These are phyloP conservation scores for Drosophila fungiperda DNA, from an alignment of 2,888 invertebrate species.

Conservation along the genomic window DNA sequence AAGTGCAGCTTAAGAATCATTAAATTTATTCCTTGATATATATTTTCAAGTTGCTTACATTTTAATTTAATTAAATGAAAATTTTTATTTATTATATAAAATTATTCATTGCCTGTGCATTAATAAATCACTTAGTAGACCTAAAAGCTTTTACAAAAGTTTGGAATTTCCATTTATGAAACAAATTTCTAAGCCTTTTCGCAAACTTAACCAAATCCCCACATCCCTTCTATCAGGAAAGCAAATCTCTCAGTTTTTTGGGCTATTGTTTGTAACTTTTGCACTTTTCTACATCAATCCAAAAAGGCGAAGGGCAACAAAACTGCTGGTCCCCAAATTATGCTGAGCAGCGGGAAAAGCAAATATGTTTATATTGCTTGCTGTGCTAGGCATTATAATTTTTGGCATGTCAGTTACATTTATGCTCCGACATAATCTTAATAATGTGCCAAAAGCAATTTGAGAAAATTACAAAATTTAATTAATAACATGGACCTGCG, in stretches of 20 bases:
- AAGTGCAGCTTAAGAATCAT: not conserved
- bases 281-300: constrained; percentile 45
- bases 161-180: constrained; percentile 16
- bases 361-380: constrained; percentile 32
- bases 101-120: not conserved
- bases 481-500: constrained; percentile 12
- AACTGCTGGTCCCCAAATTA: constrained; percentile 10
- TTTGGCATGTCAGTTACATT: constrained; percentile 26
- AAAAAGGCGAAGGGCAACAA: constrained; percentile 9
- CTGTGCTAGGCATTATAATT: constrained; percentile 41
- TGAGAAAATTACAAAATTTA: constrained; percentile 5
- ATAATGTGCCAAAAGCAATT: constrained; percentile 21
- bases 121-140: constrained; percentile 16
- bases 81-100: not conserved
- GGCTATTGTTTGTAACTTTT: constrained; percentile 50
- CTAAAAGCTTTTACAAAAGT: constrained; percentile 11
- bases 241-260: constrained; percentile 17
- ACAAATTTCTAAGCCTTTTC: constrained; percentile 18
- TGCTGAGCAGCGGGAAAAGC: constrained; percentile 19
- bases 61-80: not conserved
- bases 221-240: not conserved
- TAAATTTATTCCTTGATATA: not conserved
- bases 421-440: constrained; percentile 24
- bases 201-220: constrained; percentile 2
- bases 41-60: not conserved